phyloP scores from a whole-genome alignment of 2,113 vertebrate species.

The Globicephala melas region DNA sequence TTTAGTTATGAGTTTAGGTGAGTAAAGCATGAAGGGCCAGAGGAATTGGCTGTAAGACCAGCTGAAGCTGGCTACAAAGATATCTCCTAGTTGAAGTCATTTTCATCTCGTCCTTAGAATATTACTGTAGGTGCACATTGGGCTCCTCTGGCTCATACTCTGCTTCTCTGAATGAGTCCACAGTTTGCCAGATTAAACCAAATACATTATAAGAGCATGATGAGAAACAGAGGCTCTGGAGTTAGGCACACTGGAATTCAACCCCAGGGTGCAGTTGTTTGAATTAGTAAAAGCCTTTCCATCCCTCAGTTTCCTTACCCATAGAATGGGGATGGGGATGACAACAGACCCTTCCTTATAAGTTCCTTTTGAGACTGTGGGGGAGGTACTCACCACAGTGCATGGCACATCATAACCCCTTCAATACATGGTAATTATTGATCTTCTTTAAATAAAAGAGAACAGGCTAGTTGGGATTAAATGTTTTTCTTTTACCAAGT shows the following conservation, averaged over 20 bases:
- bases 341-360: background rate
- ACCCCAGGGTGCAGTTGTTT: background rate
- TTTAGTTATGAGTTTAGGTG: background rate
- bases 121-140: background rate
- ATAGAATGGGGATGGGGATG: background rate
- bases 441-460: background rate
- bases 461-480: background rate
- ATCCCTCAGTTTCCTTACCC: background rate
- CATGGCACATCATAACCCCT: background rate
- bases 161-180: background rate
- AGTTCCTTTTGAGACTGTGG: background rate
- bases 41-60: background rate
- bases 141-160: background rate
- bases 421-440: background rate
- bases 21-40: background rate
- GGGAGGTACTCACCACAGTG: background rate
- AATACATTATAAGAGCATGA: background rate
- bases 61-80: background rate
- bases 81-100: background rate
- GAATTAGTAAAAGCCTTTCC: background rate
- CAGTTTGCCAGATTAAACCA: background rate
- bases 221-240: background rate
- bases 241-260: background rate
- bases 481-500: slow-evolving; percentile 12
- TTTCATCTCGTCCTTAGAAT: background rate